Base-by-base conservation (phyloP, 2,888 invertebrate species). In the Spicauda simplicius region DNA sequence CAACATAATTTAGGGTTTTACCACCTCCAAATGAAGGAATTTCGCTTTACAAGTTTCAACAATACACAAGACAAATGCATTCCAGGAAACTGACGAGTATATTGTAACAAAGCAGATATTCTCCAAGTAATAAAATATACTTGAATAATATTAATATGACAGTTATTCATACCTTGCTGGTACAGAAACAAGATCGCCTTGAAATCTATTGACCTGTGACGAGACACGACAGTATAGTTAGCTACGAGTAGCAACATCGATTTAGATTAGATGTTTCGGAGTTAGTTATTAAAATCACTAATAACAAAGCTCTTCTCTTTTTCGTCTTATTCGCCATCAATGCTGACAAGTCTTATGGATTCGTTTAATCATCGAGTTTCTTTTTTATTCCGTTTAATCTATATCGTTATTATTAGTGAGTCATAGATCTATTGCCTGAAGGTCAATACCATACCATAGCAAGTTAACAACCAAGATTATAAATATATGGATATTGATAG, bases 181-280 rank as follows among this genome's bases (percentile, higher is more conserved):
- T 25, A 76, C 72, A 81, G 79, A 83, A 85, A 86, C 88, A 78
- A 68, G 88, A 83, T 89, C 80, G 77, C 90, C 89, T 90, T 90
- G 87, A 86, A 80, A 83, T 81, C 76, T 81, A 81, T 83, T 87
- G 85, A 84, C 83, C 85, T 82, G 84, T 82, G 82, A 83, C 81
- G 72, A 81, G 75, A 74, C 69, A 67, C 69, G 72, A 16, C 73
- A 78, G 72, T 73, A 53, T 72, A 74, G 58, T 58, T 58, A 53
- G 52, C 57, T 19, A 2, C 25, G 25, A 25, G 33, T 8, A 53
- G 41, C 19, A 33, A 50, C 14, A 33, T 20, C 56, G 19, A 64
- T 64, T 52, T 11, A 55, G 55, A 63, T 63, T 45, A 59, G 20
- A 55, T 45, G 3, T n/a, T 19, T n/a, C n/a, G 2, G 12, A n/a